These are phyloP conservation scores for Monomorium pharaonis DNA, from an alignment of 1,140 invertebrate genomes.

Conservation along the genomic window DNA sequence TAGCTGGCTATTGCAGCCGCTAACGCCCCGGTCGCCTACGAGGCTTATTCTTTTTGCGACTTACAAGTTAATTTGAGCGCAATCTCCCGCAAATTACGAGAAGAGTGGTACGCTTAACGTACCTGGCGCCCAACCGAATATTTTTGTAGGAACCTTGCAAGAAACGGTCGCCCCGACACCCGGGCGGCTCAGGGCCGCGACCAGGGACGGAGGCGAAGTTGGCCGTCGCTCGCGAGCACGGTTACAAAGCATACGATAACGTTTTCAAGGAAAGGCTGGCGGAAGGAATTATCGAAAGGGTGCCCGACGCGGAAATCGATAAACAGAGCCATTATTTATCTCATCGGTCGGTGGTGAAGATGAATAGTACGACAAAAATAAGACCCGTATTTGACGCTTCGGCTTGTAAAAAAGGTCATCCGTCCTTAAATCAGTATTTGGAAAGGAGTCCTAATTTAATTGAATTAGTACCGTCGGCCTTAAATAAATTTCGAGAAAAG, in stretches of 20 bases:
- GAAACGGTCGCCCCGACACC: too few species aligned
- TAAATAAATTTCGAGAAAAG: slow-evolving; percentile 73
- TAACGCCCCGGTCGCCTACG: too few species aligned
- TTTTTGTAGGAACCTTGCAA: too few species aligned
- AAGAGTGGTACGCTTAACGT: too few species aligned
- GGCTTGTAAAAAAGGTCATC: slow-evolving; percentile 22
- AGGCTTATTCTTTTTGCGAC: too few species aligned
- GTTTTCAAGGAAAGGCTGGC: slow-evolving; percentile 70
- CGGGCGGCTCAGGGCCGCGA: too few species aligned
- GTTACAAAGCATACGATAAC: slow-evolving; percentile 71
- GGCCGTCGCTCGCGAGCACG: too few species aligned
- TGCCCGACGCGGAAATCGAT: not conserved
- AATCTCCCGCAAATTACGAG: too few species aligned
- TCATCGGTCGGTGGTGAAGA: slow-evolving; percentile 54
- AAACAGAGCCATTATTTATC: slow-evolving; percentile 35
- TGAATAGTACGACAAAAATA: slow-evolving; percentile 28
- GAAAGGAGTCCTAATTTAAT: slow-evolving; percentile 78
- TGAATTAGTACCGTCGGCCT: slow-evolving; percentile 76
- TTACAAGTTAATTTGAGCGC: too few species aligned
- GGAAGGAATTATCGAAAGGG: slow-evolving; percentile 40
- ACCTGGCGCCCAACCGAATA: too few species aligned
- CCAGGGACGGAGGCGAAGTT: too few species aligned
- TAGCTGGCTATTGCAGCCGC: too few species aligned
- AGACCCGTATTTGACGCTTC: slow-evolving; percentile 54
- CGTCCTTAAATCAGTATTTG: slow-evolving; percentile 68